phyloP scores from a whole-genome alignment of 2,888 invertebrate genomes.

The Capitulum mitella region DNA sequence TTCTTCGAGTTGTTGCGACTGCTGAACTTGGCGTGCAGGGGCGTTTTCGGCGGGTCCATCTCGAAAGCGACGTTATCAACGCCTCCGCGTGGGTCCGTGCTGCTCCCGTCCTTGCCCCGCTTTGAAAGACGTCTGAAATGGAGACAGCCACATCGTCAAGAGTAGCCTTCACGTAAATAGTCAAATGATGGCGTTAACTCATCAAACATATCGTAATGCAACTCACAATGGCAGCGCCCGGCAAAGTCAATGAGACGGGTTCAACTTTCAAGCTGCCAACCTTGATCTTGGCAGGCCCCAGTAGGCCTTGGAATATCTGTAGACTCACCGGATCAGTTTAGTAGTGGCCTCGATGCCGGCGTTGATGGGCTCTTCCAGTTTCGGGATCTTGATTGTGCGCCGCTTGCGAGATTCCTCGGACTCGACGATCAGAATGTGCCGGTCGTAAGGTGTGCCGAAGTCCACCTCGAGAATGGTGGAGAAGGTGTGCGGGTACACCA shows the following conservation, averaged over 20 bases:
- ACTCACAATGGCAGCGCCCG: no score
- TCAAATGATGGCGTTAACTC: no score
- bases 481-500: conserved; percentile 82
- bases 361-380: conserved; percentile 54
- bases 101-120: conserved; percentile 41
- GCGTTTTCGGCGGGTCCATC: conserved; percentile 60
- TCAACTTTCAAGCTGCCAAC: no score
- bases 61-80: conserved; percentile 62
- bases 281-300: no score
- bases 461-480: conserved; percentile 85
- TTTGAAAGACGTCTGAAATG: conserved; percentile 41
- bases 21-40: conserved; percentile 56
- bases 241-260: no score
- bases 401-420: conserved; percentile 58
- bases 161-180: no score
- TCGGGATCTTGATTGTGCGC: conserved; percentile 51
- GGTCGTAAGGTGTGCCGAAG: conserved; percentile 87
- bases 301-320: no score
- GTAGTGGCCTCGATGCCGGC: conserved; percentile 49
- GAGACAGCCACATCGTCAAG: no score
- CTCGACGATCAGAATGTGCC: conserved; percentile 68
- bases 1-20: conserved; percentile 36
- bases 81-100: conserved; percentile 19
- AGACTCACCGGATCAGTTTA: conserved; percentile 58
- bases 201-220: no score